Evolutionary conservation across 1,140 invertebrate species (phyloP), one percentile per base, ranked within the genome.

Genomic region (Adoxophyes honmai): DNA sequence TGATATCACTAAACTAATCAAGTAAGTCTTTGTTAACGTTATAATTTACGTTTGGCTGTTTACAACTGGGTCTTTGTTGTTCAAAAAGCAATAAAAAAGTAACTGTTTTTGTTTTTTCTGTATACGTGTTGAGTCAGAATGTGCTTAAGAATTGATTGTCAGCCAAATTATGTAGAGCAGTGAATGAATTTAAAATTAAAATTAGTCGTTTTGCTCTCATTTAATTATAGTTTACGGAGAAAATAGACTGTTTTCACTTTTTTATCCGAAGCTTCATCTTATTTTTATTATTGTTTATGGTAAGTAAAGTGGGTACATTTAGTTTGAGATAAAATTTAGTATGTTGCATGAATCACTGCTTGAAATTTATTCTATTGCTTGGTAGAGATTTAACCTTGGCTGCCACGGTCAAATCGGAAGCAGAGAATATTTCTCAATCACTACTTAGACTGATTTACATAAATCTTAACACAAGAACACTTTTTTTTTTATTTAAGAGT

Each of bases 1-100:
- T 48, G 42, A 21, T 48, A 48, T 48, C 21, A 11, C 3, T 21
- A 28, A n/a, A 48, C 42, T 18, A 48, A 28, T 48, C 4, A 48
- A 18, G 42, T 48, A 48, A 48, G 42, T 48, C 42, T 48, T 48
- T 48, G 42, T 48, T 48, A 48, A 48, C 21, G 42, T 21, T 11
- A 10, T 48, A 48, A 21, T 48, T 48, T 48, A n/a, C 42, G 28
- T 48, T 48, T 11, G 21, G 42, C 18, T 48, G 42, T 48, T 48
- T 48, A 48, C 21, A 28, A 28, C 9, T 0, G 11, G 18, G 13
- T 18, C 18, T 48, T 48, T 28, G 11, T 28, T 11, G n/a, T 48
- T 48, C 11, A 48, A 48, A 48, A 48, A 18, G 18, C 21, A 48
- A 11, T 48, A 21, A 21, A 48, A 21, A 48, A 48, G 16, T 48